Base-by-base conservation (phyloP, 1,140 invertebrate species). In the Melitaea cinxia region DNA sequence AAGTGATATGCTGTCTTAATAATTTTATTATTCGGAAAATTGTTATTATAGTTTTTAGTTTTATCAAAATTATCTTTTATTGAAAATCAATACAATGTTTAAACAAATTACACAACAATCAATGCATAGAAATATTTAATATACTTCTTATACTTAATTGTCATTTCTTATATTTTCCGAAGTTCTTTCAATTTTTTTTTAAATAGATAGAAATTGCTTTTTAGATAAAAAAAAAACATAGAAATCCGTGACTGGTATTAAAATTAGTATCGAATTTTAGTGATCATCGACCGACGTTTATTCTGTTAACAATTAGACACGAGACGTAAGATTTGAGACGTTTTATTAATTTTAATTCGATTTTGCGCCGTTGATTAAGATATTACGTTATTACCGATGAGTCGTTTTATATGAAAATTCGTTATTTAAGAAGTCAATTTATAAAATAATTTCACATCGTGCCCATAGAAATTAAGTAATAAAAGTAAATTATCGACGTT, bases 231-330 rank as follows among this genome's bases (percentile, higher is more conserved):
- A n/a, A 30, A 35, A 56, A 14, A 39, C 28, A 47, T 63, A 54
- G 55, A 68, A 66, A 60, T 57, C 37, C 45, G 30, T 42, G 37
- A 42, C 15, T 42, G 15, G 5, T 42, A 42, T 17, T 42, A 42
- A 42, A 53, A 68, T 61, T 49, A 63, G 66, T 73, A 76, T 70
- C 68, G n/a, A 71, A 70, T 66, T 71, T 75, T 73, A 75, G 66
- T 68, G 67, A 68, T 64, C n/a, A 56, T 42, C 66, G 71, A 72
- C 73, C 62, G 69, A 50, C 72, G 56, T 78, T 80, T 74, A 73
- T 71, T 69, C 62, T 61, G 70, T 81, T 74, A 72, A 65, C 50
- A 58, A 78, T 75, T 75, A 62, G 79, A 67, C 56, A 72, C 72
- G 70, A 76, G 47, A 67, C 45, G 37, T 67, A 42, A 37, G 45